Evolutionary conservation across 2,797 vertebrate species (phyloP).

Genomic region (Todus mexicanus): DNA sequence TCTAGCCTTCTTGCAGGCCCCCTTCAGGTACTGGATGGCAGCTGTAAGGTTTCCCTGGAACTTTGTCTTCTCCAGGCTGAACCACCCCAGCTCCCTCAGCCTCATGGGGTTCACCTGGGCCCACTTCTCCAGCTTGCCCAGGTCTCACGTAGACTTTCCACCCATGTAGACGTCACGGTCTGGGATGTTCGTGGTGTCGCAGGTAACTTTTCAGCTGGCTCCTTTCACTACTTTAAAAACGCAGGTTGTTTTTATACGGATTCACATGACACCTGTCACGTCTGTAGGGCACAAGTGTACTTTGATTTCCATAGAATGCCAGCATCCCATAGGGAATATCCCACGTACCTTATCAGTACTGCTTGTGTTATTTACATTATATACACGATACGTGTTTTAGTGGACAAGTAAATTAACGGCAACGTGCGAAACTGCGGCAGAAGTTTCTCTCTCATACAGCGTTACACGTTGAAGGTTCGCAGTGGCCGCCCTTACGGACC

Average conservation of each 20-base stretch:
- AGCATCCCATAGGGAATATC: not conserved
- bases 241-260: not conserved
- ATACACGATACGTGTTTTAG: not conserved
- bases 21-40: too few relatives aligned
- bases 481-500: not conserved
- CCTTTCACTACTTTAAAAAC: not conserved
- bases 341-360: not conserved
- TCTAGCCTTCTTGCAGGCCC: too few relatives aligned
- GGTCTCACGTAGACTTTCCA: too few relatives aligned
- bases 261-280: rapidly evolving
- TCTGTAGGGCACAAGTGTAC: not conserved
- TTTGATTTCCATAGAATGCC: not conserved
- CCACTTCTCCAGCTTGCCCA: too few relatives aligned
- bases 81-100: too few relatives aligned
- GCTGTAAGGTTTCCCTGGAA: too few relatives aligned
- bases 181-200: not conserved
- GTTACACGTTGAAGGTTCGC: not conserved
- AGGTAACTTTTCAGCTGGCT: not conserved
- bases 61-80: too few relatives aligned
- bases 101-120: too few relatives aligned
- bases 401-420: not conserved
- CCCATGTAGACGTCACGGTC: not conserved
- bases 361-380: not conserved
- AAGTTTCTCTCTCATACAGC: not conserved
- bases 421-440: not conserved